Conservation (phyloP, 2,113 vertebrate genomes). For the Carlito syrichta region DNA sequence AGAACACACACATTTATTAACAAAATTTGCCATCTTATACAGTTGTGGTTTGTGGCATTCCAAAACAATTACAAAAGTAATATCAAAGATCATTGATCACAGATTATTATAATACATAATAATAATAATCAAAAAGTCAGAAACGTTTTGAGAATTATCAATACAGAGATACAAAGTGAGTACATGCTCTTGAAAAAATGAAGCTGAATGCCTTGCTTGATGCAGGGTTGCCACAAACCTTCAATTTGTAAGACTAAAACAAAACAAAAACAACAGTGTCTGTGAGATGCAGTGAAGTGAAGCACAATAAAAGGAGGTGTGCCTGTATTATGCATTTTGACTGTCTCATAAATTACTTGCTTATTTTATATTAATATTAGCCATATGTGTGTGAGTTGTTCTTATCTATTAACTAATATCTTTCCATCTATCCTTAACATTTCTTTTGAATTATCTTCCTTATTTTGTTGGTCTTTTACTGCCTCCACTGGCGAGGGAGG, state of each 20-base stretch:
- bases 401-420: background rate
- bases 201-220: background rate
- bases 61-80: background rate
- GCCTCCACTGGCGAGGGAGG: background rate
- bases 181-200: background rate
- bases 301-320: background rate
- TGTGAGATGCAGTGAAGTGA: background rate
- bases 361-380: background rate
- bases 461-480: background rate
- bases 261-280: background rate
- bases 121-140: background rate
- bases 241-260: too few species aligned
- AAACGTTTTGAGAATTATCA: background rate
- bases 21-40: background rate
- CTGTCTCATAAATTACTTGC: background rate
- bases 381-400: background rate
- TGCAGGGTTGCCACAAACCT: background rate
- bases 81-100: background rate
- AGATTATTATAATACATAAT: background rate
- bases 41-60: background rate
- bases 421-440: background rate
- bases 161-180: background rate
- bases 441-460: background rate
- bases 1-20: background rate
- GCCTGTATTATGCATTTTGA: background rate